These are phyloP conservation scores for Calephelis perditalis DNA, from an alignment of 2,888 invertebrate genomes.

Conservation along the genomic window DNA sequence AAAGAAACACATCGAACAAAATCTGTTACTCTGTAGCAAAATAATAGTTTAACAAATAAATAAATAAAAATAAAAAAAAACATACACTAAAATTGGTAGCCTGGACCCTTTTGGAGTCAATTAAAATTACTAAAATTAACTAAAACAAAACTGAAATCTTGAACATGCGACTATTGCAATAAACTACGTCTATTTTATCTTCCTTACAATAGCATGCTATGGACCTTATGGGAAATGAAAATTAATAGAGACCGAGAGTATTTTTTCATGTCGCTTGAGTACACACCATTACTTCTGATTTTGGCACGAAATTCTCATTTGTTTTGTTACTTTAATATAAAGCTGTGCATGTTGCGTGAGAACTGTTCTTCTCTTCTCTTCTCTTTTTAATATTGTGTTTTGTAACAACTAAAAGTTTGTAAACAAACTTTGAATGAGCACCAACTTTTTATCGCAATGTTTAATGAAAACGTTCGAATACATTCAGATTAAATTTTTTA, in stretches of 20 bases:
- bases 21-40: too few species aligned
- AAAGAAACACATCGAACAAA: too few species aligned
- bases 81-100: too few species aligned
- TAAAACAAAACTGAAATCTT: too few species aligned
- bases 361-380: too few species aligned
- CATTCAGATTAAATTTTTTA: constrained; percentile 11
- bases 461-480: constrained; percentile 49
- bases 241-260: constrained; percentile 72
- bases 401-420: too few species aligned
- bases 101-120: too few species aligned
- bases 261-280: constrained; percentile 76
- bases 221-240: constrained; percentile 71
- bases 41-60: too few species aligned
- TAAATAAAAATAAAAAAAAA: too few species aligned
- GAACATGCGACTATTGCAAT: too few species aligned
- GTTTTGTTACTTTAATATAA: constrained; percentile 62
- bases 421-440: constrained; percentile 38
- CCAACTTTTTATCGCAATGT: constrained; percentile 46
- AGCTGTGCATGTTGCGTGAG: constrained; percentile 30
- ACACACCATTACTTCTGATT: constrained; percentile 73
- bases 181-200: constrained; percentile 32
- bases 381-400: too few species aligned
- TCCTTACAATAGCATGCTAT: constrained; percentile 64
- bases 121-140: too few species aligned
- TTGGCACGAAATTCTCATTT: constrained; percentile 69